Percentiles rank a stretch among this genome's conserved stretches.
Evolutionary conservation across 1,140 invertebrate genomes (phyloP).

Genomic region (Popillia japonica): DNA sequence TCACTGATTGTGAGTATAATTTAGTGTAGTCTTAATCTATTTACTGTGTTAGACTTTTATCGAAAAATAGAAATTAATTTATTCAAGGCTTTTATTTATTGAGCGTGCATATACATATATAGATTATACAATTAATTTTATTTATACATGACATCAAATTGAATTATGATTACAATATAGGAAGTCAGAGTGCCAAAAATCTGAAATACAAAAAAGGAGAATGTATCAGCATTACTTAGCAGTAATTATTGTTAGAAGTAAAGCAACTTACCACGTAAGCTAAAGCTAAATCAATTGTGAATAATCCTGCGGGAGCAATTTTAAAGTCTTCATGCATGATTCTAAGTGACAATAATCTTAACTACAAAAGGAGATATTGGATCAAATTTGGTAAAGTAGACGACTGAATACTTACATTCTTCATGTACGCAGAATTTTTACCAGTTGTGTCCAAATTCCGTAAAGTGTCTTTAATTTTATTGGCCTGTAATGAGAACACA

Average conservation of each 20-base stretch:
- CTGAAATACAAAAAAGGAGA: not conserved
- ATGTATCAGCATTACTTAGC: not conserved
- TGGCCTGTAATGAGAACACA: not conserved
- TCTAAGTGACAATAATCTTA: slow-evolving; percentile 28
- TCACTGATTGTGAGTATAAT: no score
- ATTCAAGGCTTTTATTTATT: no score
- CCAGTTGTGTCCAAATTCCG: not conserved
- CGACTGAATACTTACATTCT: not conserved
- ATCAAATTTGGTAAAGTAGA: not conserved
- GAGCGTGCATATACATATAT: no score
- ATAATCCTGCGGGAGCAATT: slow-evolving; percentile 25
- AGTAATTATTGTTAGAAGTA: not conserved
- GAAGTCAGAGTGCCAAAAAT: not conserved
- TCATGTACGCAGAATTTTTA: not conserved
- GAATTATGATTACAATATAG: slow-evolving; percentile 16
- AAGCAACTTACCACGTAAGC: slow-evolving; percentile 2
- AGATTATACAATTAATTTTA: not conserved
- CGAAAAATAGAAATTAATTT: not conserved
- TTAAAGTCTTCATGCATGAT: slow-evolving; percentile 31
- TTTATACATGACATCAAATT: slow-evolving; percentile 16
- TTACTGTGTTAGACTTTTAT: no score
- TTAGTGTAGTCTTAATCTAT: no score
- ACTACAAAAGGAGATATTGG: not conserved
- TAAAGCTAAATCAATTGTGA: slow-evolving; percentile 12
- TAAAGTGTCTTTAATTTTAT: not conserved